Percentiles rank a stretch among this genome's conserved stretches.
Conservation (phyloP, 2,888 invertebrate species). For the Tubulanus polymorphus region DNA sequence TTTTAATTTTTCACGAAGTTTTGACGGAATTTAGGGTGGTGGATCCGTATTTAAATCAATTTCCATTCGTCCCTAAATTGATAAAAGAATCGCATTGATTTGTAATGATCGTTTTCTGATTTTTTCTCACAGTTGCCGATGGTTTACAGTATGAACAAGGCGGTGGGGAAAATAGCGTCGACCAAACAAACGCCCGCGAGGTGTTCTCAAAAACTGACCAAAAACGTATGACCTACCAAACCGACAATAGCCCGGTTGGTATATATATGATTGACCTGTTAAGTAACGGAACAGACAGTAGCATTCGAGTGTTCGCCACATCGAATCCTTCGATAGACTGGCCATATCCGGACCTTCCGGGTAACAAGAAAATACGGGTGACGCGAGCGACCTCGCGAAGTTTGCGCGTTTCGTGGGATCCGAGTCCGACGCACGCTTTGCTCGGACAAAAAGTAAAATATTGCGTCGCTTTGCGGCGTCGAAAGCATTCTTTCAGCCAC, state of each 20-base stretch:
- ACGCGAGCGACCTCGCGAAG: constrained; percentile 16
- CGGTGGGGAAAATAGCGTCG: no score
- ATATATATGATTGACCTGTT: constrained; percentile 34
- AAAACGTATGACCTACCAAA: constrained; percentile 24
- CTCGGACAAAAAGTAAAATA: constrained; percentile 43
- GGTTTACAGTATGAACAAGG: no score
- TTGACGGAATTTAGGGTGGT: no score
- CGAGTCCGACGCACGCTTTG: constrained; percentile 20
- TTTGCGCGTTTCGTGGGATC: constrained; percentile 31
- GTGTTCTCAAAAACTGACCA: no score
- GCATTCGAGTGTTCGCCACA: constrained; percentile 35
- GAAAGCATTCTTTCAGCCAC: constrained; percentile 55
- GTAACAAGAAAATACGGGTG: constrained; percentile 22
- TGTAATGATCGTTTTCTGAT: no score
- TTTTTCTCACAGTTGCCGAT: no score
- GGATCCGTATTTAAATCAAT: no score
- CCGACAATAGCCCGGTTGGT: constrained; percentile 24
- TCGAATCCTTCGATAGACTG: constrained; percentile 27
- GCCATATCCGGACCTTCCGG: constrained; percentile 27
- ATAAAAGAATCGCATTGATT: no score
- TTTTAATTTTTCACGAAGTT: no score
- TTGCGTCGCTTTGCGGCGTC: constrained; percentile 58
- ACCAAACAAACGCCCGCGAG: no score
- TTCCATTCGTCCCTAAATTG: no score
- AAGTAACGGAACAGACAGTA: constrained; percentile 33